phyloP scores from a whole-genome alignment of 2,797 vertebrate genomes.

The Brachyalestes nurse region DNA sequence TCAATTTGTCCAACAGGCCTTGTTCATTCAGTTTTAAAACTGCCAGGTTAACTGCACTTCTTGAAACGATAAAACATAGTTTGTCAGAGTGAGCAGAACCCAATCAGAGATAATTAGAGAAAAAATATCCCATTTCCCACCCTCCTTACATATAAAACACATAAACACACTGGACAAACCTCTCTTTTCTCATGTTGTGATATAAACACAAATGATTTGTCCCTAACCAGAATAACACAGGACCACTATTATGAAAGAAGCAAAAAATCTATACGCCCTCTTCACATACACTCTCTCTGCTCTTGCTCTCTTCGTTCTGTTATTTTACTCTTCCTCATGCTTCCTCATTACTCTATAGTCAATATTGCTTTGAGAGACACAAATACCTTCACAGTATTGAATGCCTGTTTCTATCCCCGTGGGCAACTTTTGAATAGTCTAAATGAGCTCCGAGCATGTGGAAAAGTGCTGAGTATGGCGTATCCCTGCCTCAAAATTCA shows the following conservation, averaged over 20 bases:
- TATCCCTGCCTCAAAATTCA: conserved; percentile 41
- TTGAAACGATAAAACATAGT: conserved; percentile 83
- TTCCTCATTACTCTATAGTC: conserved; percentile 53
- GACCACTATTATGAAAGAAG: conserved; percentile 50
- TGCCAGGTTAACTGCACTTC: conserved; percentile 99
- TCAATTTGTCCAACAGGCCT: conserved; percentile 99
- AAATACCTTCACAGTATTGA: conserved; percentile 53
- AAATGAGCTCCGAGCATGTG: conserved; percentile 45
- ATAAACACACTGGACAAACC: conserved; percentile 55
- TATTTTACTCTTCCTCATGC: not conserved
- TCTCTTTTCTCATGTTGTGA: conserved; percentile 51
- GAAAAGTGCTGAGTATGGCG: conserved; percentile 58
- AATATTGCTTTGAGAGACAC: conserved; percentile 56
- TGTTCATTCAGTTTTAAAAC: conserved; percentile 99
- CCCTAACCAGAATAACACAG: conserved; percentile 45
- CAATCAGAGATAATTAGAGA: conserved; percentile 55
- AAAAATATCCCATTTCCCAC: conserved; percentile 32
- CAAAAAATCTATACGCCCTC: conserved; percentile 52
- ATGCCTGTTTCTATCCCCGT: conserved; percentile 54
- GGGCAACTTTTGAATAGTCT: conserved; percentile 49
- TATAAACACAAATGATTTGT: conserved; percentile 38
- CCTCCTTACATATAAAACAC: conserved; percentile 18
- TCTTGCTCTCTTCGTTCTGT: conserved; percentile 22
- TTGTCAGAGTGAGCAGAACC: conserved; percentile 60
- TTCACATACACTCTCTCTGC: conserved; percentile 15